Conservation (phyloP, 2,113 vertebrate species). For the Fregetta grallaria region DNA sequence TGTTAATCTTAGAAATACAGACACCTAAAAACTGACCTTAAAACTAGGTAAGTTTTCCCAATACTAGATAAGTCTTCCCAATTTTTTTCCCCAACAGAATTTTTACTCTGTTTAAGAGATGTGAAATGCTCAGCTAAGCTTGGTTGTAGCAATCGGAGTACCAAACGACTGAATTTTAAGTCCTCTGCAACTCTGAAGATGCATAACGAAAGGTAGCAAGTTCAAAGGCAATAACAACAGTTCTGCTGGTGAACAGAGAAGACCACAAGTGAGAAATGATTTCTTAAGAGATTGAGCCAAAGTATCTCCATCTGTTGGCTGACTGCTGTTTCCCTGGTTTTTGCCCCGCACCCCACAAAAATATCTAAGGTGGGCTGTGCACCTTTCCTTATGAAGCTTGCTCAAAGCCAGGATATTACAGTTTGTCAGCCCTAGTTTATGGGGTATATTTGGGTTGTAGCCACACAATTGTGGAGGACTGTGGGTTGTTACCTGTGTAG, state of each 20-base stretch:
- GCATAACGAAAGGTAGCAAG: background rate
- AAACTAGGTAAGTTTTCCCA: background rate
- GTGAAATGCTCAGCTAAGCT: background rate
- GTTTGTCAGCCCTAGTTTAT: background rate
- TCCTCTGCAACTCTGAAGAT: background rate
- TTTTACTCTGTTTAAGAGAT: background rate
- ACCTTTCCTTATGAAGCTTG: rapidly evolving
- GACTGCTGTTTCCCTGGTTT: background rate
- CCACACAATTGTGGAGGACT: background rate
- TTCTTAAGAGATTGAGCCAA: background rate
- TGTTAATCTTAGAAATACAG: background rate
- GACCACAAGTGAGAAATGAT: background rate
- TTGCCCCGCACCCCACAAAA: background rate
- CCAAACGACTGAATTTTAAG: background rate
- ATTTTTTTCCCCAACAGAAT: background rate
- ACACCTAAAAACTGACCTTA: background rate
- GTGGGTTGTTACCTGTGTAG: background rate
- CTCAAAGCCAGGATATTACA: background rate
- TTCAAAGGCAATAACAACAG: background rate
- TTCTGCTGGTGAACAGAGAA: background rate
- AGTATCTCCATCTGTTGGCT: background rate
- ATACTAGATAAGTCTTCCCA: background rate
- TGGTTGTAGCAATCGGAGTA: background rate
- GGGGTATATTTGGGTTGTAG: background rate
- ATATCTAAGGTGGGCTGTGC: background rate